Base-by-base conservation (phyloP, 2,797 vertebrate genomes). In the Myiotriccus ornatus region DNA sequence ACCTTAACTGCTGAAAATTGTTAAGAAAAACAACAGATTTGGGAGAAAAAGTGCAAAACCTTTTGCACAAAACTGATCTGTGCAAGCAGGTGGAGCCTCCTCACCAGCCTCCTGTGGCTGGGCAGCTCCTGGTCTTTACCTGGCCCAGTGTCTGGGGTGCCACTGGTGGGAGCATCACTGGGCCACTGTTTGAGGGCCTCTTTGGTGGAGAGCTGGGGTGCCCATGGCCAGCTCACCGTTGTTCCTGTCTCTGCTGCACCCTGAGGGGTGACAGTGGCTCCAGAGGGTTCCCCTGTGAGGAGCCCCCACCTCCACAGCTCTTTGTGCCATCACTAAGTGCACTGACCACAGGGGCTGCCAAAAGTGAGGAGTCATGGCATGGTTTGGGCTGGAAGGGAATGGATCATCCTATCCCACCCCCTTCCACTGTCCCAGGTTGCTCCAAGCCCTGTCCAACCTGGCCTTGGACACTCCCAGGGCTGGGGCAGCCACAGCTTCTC, bases 221-320 rank as follows among this genome's bases (percentile, higher is more conserved):
- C 34, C 43, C 16, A 6, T 35, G 52, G 21, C 43, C 1, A 0
- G 23, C 47, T 46, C 11, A 24, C 16, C 0, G 0, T 34, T 37
- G 20, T 81, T 15, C 10, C 17, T 56, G 47, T 1, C 3, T 25
- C 37, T 60, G 37, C 43, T 37, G 69, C 37, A 52, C 23, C 47
- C 79, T 21, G 65, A 21, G 49, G 32, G 34, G 53, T 62, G 35
- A 32, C 37, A 25, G 2, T 1, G 7, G 27, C 43, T 78, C 34
- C 19, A 6, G 43, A n/a, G 18, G n/a, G 4, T 37, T 20, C 30
- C 12, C 12, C 8, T 21, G 34, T 0, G 7, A 78, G 39, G 9
- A 74, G 4, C 41, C 28, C 30, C n/a, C 30, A 14, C 15, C 30
- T 39, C 20, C 57, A 25, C 41, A 69, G 73, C 24, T 46, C 13